These are phyloP conservation scores for Phaonia tiefii DNA, from an alignment of 2,888 invertebrate genomes.

Conservation along the genomic window DNA sequence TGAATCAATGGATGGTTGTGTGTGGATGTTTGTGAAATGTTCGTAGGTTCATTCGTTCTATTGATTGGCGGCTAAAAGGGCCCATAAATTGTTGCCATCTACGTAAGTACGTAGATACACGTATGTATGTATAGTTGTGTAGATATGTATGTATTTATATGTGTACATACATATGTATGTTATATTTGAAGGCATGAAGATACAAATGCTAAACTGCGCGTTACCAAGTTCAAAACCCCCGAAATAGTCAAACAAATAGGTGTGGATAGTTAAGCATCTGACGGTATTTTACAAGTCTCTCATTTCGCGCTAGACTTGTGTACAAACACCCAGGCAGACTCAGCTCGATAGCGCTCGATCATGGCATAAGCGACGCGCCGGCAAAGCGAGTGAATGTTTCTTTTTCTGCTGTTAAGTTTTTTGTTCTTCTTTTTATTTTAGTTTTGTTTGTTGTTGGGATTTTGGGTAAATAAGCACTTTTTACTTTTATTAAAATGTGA, in stretches of 20 bases:
- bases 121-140: conserved; percentile 3
- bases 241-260: conserved; percentile 34
- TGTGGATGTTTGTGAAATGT: too few relatives aligned
- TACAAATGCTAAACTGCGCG: too few relatives aligned
- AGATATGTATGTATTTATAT: too few relatives aligned
- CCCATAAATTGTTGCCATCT: neutral
- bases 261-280: conserved; percentile 45
- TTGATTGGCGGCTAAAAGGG: neutral
- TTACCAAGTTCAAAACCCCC: neutral
- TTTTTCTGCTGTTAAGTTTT: conserved; percentile 26
- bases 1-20: too few relatives aligned
- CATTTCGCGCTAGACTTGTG: too few relatives aligned
- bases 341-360: too few relatives aligned
- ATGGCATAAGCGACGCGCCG: neutral
- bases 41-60: neutral
- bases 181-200: neutral
- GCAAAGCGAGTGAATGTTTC: conserved; percentile 39
- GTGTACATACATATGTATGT: too few relatives aligned
- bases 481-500: conserved; percentile 56
- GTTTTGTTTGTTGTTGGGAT: conserved; percentile 13
- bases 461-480: conserved; percentile 63
- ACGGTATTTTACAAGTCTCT: too few relatives aligned
- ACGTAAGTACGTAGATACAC: neutral
- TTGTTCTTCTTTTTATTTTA: conserved; percentile 44
- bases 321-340: too few relatives aligned